phyloP scores from a whole-genome alignment of 2,888 invertebrate genomes.

The Hypomecis punctinalis region DNA sequence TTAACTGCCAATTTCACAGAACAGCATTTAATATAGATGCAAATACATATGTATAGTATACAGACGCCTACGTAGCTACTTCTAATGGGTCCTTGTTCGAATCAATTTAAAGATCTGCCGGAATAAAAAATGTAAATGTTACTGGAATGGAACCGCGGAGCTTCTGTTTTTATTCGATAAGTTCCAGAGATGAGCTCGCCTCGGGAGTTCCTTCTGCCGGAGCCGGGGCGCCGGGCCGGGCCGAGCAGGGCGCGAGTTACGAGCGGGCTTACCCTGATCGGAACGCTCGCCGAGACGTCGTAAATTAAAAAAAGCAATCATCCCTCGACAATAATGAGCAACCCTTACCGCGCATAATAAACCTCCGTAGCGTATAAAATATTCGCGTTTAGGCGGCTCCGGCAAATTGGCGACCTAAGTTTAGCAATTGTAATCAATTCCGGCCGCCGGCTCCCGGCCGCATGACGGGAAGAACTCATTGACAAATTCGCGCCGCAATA shows the following conservation, averaged over 20 bases:
- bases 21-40: too few relatives aligned
- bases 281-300: conserved; percentile 11
- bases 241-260: conserved; percentile 9
- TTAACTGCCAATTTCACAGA: too few relatives aligned
- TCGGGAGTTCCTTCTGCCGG: neutral
- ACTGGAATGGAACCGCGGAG: too few relatives aligned
- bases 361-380: conserved; percentile 35
- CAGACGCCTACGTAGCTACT: too few relatives aligned
- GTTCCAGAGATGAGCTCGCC: neutral
- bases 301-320: conserved; percentile 30
- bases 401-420: conserved; percentile 37
- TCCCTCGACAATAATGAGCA: conserved; percentile 27
- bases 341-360: conserved; percentile 28
- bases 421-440: conserved; percentile 38
- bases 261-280: conserved; percentile 8
- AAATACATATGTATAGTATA: too few relatives aligned
- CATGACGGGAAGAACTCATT: neutral
- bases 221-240: neutral
- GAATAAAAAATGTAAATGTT: too few relatives aligned
- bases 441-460: neutral
- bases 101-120: too few relatives aligned
- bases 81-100: too few relatives aligned
- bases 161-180: neutral
- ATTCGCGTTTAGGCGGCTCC: conserved; percentile 27
- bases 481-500: neutral